phyloP scores from a whole-genome alignment of 1,140 invertebrate genomes.

The Hypothenemus hampei region DNA sequence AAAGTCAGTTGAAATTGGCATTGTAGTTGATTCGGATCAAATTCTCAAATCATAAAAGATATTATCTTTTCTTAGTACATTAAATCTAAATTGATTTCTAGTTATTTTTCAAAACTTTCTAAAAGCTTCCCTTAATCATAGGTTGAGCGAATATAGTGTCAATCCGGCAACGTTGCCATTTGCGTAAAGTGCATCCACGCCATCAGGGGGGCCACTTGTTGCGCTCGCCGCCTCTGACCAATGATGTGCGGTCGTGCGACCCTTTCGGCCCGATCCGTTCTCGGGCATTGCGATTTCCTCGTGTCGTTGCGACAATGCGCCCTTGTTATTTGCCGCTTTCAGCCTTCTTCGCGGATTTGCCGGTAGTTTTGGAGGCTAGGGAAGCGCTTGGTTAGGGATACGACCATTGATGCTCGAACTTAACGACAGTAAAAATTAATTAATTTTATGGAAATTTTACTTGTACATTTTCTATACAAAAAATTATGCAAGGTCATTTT shows the following conservation, averaged over 20 bases:
- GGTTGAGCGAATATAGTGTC: too few species aligned
- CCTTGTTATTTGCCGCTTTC: slow-evolving; percentile 28
- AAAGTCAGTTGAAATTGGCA: too few species aligned
- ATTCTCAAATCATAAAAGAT: too few species aligned
- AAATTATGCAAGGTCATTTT: too few species aligned
- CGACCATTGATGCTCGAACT: slow-evolving; percentile 8
- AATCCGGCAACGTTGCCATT: slow-evolving; percentile 17
- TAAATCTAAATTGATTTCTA: too few species aligned
- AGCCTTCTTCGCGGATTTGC: slow-evolving; percentile 27
- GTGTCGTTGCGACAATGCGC: slow-evolving; percentile 26
- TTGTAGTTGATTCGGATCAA: too few species aligned
- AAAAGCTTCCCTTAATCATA: too few species aligned
- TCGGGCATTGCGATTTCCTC: slow-evolving; percentile 25
- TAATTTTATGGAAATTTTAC: too few species aligned
- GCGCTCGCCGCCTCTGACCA: slow-evolving; percentile 16
- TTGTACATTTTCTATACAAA: too few species aligned
- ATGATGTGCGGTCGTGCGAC: slow-evolving; percentile 23
- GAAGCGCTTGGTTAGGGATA: slow-evolving; percentile 12
- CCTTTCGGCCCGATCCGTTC: slow-evolving; percentile 18
- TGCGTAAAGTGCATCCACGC: slow-evolving; percentile 11
- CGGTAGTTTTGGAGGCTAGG: slow-evolving; percentile 12
- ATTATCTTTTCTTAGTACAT: too few species aligned
- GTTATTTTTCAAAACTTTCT: too few species aligned
- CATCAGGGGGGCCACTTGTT: slow-evolving; percentile 24
- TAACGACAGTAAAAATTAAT: too few species aligned